Base-by-base conservation (phyloP, 2,797 vertebrate genomes). In the Acridotheres tristis region DNA sequence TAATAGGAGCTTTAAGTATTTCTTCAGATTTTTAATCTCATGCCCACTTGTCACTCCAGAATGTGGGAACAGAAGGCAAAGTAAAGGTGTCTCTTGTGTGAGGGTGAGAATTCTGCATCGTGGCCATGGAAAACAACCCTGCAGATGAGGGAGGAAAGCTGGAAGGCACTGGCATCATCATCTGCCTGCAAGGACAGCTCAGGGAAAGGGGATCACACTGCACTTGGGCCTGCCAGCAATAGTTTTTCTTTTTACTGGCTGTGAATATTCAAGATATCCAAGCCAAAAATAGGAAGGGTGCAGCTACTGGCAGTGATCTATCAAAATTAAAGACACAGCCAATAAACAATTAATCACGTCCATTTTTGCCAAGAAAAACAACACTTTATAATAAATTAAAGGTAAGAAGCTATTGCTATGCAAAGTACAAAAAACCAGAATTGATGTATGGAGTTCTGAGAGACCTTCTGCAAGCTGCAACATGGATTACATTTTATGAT, bases 281-380 rank as follows among this genome's bases (percentile, higher is more conserved):
- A 90, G 76, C 51, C 85, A 89, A 58, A 85, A 65, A 29, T 21
- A 91, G 45, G 54, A 89, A 87, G 57, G 65, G 67, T 74, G 75
- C 74, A 89, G 81, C 62, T 50, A 61, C 45, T 95, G 86, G 81
- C 78, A 88, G 51, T 4, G 15, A 92, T 88, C 34, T 80, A 91
- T 65, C 50, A 82, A 79, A 93, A 81, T 61, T 74, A 85, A 79
- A 85, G 84, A 54, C 72, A 72, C 30, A 20, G 81, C 89, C 93
- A 94, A 96, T 48, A 92, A 92, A 93, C 66, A 85, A 96, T 96
- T 90, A 88, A 93, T 96, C 89, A 92, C 1, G 2, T 17, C 30
- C 38, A 6, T 51, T 93, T 94, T 80, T 89, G 87, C 87, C 85
- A 85, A 57, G 93, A 85, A 85, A 90, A 96, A 93, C 86, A 94